Base-by-base conservation (phyloP, 2,888 invertebrate species). In the Pedicia rivosa region DNA sequence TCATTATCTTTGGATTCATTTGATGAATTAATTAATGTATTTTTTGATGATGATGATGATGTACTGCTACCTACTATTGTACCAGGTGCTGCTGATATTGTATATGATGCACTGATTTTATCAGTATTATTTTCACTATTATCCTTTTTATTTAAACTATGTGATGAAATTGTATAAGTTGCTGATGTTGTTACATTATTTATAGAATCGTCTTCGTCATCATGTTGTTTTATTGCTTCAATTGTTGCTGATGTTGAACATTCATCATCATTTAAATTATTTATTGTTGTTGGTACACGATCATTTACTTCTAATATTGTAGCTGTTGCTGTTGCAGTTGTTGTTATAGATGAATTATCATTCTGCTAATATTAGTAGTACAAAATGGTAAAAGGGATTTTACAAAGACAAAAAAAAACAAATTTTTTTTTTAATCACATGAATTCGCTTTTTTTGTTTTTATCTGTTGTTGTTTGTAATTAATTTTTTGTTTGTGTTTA, bases 311-410 rank as follows among this genome's bases (percentile, higher is more conserved):
- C 41, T 36, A 41, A 35, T 36, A 40, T 41, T 24, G 38, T 34
- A 6, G 37, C n/a, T 31, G 42, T 42, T 40, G 44, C 39, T 31
- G 42, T 33, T 36, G 40, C 28, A 35, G 44, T 56, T 19, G 66
- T 64, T 42, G 64, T 64, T 37, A 65, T 65, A 32, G 66, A 62
- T 37, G 43, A 27, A 30, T 38, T 40, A 32, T 32, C 32, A 32
- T 20, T 32, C 32, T 32, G 20, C n/a, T n/a, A n/a, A n/a, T n/a
- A n/a, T n/a, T n/a, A n/a, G n/a, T n/a, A n/a, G n/a, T n/a, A n/a
- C n/a, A n/a, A n/a, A n/a, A n/a, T n/a, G n/a, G n/a, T n/a, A n/a
- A n/a, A n/a, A n/a, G n/a, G n/a, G n/a, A n/a, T n/a, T n/a, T n/a
- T n/a, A n/a, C n/a, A n/a, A n/a, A n/a, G n/a, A n/a, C n/a, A n/a